Conservation (phyloP, 2,888 invertebrate species). For the Shargacucullia verbasci region DNA sequence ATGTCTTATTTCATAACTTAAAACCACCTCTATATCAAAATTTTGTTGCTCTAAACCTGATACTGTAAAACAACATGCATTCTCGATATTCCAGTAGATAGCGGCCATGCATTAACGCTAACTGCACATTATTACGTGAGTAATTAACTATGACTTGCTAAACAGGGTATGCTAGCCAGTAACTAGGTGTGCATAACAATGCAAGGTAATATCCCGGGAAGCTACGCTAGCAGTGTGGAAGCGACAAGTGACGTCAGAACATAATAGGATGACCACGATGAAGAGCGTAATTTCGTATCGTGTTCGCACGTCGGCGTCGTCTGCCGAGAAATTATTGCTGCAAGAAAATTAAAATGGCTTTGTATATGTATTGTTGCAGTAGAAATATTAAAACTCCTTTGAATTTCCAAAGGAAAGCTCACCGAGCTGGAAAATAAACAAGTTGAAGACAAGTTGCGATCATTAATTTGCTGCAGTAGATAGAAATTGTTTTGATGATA, state of each 20-base stretch:
- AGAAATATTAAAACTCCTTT: too few species aligned
- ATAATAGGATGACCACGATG: constrained; percentile 17
- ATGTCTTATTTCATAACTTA: too few species aligned
- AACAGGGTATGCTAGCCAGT: not conserved
- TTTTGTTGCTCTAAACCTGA: too few species aligned
- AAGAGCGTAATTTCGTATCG: constrained; percentile 12
- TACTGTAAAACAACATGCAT: not conserved
- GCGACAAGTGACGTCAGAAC: constrained; percentile 9
- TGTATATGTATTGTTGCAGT: too few species aligned
- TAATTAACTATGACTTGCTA: constrained; percentile 33
- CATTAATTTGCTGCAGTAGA: too few species aligned
- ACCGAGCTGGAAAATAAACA: too few species aligned
- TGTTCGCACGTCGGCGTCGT: constrained; percentile 2
- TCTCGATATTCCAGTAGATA: constrained; percentile 1
- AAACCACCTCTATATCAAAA: too few species aligned
- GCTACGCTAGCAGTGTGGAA: not conserved
- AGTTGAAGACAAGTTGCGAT: too few species aligned
- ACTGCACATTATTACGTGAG: constrained; percentile 26
- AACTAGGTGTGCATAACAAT: constrained; percentile 29
- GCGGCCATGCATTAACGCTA: constrained; percentile 21
- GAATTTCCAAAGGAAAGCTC: too few species aligned
- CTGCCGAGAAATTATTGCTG: not conserved
- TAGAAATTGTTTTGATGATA: too few species aligned
- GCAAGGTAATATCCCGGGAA: constrained; percentile 13
- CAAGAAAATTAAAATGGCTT: not conserved